Conservation (phyloP, 1,140 invertebrate genomes). For the Alviniconcha marisindica region DNA sequence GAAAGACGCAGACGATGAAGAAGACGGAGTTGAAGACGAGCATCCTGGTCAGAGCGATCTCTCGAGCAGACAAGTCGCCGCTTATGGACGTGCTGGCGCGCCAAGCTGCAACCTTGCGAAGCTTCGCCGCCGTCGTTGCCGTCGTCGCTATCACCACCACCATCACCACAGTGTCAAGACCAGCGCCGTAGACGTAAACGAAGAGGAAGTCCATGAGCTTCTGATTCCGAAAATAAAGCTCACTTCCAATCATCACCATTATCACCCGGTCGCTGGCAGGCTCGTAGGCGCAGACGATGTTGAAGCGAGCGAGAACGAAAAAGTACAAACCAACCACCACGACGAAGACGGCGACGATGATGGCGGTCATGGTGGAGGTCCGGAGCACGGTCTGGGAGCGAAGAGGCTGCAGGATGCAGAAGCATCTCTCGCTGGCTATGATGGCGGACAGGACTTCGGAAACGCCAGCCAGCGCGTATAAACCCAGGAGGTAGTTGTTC, state of each 20-base stretch:
- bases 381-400: neutral
- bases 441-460: neutral
- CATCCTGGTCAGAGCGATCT: constrained; percentile 16
- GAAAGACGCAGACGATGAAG: constrained; percentile 3
- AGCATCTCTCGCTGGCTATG: neutral
- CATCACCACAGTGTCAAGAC: no score
- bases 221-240: neutral
- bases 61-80: neutral
- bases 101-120: neutral
- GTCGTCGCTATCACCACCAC: neutral
- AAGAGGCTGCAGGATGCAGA: neutral
- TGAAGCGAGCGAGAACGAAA: neutral
- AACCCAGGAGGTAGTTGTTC: no score
- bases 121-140: neutral
- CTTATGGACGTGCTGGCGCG: neutral
- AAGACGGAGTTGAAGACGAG: neutral
- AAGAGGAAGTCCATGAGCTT: neutral
- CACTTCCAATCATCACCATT: neutral
- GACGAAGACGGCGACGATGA: neutral
- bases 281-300: neutral
- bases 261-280: neutral
- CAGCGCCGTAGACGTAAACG: neutral
- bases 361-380: neutral
- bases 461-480: no score
- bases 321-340: neutral